Evolutionary conservation across 2,888 invertebrate species (phyloP).

Genomic region (Eupithecia tripunctaria): DNA sequence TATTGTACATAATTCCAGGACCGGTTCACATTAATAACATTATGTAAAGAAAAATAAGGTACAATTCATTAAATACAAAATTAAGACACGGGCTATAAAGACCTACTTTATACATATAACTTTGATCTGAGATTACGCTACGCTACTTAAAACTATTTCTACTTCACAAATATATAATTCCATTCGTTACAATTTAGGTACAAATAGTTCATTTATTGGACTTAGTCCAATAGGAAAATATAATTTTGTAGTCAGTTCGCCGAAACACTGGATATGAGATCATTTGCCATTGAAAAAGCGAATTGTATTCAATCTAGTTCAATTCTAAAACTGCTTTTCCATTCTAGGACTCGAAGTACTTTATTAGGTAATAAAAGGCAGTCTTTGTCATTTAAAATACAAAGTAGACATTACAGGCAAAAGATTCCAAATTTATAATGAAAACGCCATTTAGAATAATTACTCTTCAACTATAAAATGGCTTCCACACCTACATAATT

Average conservation of each 20-base stretch:
- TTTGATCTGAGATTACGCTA: slow-evolving; percentile 70
- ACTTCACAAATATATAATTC: slow-evolving; percentile 41
- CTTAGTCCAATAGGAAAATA: slow-evolving; percentile 34
- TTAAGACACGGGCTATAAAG: slow-evolving; percentile 64
- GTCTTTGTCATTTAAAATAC: slow-evolving; percentile 23
- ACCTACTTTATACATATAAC: slow-evolving; percentile 45
- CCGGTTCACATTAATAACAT: slow-evolving; percentile 75
- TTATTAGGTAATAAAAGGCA: slow-evolving; percentile 15
- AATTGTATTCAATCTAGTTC: slow-evolving; percentile 12
- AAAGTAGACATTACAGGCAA: slow-evolving; percentile 23
- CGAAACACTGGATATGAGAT: slow-evolving; percentile 42
- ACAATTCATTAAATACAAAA: slow-evolving; percentile 70
- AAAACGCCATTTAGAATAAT: slow-evolving; percentile 23
- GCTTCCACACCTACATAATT: slow-evolving; percentile 13
- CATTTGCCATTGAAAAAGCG: slow-evolving; percentile 29
- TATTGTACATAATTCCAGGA: slow-evolving; percentile 73
- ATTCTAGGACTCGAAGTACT: slow-evolving; percentile 4
- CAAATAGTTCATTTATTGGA: slow-evolving; percentile 43
- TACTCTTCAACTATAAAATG: slow-evolving; percentile 18
- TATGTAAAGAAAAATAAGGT: slow-evolving; percentile 76
- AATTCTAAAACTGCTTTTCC: neutral
- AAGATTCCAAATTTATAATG: slow-evolving; percentile 9
- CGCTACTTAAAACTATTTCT: slow-evolving; percentile 43
- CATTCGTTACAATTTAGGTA: slow-evolving; percentile 46
- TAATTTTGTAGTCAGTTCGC: slow-evolving; percentile 35